Evolutionary conservation across 2,797 vertebrate species (phyloP).

Genomic region (Sebastes alutus): DNA sequence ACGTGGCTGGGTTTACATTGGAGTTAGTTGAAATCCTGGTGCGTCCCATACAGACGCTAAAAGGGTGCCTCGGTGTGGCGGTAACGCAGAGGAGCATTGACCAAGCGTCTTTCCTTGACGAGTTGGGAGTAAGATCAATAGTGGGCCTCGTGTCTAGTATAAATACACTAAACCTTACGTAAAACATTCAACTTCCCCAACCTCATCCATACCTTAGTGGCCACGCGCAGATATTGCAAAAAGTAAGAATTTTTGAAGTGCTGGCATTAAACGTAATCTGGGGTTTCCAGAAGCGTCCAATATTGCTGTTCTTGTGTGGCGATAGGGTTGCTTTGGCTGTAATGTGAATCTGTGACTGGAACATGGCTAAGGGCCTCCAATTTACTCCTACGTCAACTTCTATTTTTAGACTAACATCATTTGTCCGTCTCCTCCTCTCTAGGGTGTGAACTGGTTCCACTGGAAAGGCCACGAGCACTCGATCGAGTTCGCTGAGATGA

Average conservation of each 20-base stretch:
- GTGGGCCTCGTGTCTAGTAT: background rate
- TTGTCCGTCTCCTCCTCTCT: background rate
- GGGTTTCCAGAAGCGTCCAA: background rate
- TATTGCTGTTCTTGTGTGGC: background rate
- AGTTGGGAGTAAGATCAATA: background rate
- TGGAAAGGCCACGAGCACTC: conserved; percentile 98
- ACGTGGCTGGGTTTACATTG: background rate
- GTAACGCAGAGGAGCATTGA: too few species aligned
- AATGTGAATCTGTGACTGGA: background rate
- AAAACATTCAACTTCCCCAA: background rate
- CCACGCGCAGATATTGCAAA: background rate
- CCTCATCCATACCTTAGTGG: background rate
- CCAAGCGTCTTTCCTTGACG: too few species aligned
- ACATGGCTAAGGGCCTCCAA: background rate
- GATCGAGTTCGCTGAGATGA: conserved; percentile 96
- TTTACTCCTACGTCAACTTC: background rate
- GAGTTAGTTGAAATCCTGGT: background rate
- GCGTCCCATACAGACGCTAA: background rate
- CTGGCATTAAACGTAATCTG: background rate
- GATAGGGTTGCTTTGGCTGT: background rate
- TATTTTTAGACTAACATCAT: background rate
- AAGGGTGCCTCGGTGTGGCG: too few species aligned
- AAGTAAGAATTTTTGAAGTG: background rate
- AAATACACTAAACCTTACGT: background rate
- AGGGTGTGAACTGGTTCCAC: conserved; percentile 99